A percentile compares a stretch with the other conserved stretches of the same genome.
These are phyloP conservation scores for Odontamblyopus rebecca DNA, from an alignment of 2,797 vertebrate species.

Conservation along the genomic window DNA sequence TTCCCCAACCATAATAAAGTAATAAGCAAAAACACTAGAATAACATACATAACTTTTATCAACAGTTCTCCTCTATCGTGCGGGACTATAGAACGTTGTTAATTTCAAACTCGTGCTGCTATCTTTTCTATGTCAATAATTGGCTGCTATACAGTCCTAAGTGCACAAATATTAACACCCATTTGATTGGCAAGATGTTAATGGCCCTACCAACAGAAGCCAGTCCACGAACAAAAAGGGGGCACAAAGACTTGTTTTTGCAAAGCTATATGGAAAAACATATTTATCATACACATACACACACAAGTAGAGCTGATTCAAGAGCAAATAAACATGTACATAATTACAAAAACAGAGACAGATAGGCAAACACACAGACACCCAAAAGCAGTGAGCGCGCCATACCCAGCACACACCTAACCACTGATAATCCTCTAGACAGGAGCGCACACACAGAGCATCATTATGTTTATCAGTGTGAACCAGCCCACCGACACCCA, in stretches of 20 bases:
- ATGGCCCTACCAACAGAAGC: slow-evolving; percentile 37
- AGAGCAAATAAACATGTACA: slow-evolving; percentile 77
- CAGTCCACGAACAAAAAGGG: slow-evolving; percentile 46
- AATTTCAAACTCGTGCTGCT: slow-evolving; percentile 12
- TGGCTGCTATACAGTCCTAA: slow-evolving; percentile 22
- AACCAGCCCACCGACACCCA: slow-evolving; percentile 82
- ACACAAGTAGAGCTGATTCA: slow-evolving; percentile 52
- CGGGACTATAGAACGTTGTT: neutral
- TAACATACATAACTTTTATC: neutral
- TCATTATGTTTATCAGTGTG: slow-evolving; percentile 83
- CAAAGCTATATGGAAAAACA: slow-evolving; percentile 59
- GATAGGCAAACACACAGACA: slow-evolving; percentile 80
- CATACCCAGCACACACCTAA: slow-evolving; percentile 78
- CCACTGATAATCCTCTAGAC: slow-evolving; percentile 80
- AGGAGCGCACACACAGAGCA: slow-evolving; percentile 68
- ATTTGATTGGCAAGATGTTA: slow-evolving; percentile 39
- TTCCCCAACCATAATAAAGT: no score
- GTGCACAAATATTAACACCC: slow-evolving; percentile 40
- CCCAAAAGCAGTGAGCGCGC: slow-evolving; percentile 80
- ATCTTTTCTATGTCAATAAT: slow-evolving; percentile 32
- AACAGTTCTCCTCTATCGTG: neutral
- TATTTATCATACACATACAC: slow-evolving; percentile 66
- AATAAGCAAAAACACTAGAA: neutral
- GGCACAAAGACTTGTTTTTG: slow-evolving; percentile 47
- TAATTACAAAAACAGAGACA: slow-evolving; percentile 82